Conservation (phyloP, 2,797 vertebrate genomes). For the Sebastes oblongus region DNA sequence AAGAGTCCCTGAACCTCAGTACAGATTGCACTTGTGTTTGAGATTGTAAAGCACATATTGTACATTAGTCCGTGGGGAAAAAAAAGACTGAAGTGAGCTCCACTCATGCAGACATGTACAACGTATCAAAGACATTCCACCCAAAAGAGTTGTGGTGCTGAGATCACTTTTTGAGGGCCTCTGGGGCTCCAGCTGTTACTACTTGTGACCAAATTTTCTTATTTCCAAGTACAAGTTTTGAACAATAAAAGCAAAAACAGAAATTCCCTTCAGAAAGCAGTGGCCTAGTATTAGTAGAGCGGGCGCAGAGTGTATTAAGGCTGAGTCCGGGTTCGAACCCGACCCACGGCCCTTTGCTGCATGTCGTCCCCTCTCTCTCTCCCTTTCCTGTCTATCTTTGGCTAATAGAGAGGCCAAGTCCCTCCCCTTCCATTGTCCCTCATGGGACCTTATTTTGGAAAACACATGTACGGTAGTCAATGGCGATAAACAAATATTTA, state of each 20-base stretch:
- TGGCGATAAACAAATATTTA: too few relatives aligned
- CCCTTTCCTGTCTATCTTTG: not conserved
- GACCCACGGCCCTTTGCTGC: not conserved
- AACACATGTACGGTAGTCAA: too few relatives aligned
- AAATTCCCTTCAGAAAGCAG: not conserved
- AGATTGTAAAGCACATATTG: slow-evolving; percentile 44
- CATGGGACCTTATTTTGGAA: too few relatives aligned
- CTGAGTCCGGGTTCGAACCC: not conserved
- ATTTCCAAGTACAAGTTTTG: slow-evolving; percentile 6
- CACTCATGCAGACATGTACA: slow-evolving; percentile 16
- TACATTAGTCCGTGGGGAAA: slow-evolving; percentile 7
- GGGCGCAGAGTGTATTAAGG: not conserved
- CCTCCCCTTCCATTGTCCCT: too few relatives aligned
- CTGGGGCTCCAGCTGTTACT: slow-evolving; percentile 1
- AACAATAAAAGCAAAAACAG: slow-evolving; percentile 8
- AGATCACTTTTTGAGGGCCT: not conserved
- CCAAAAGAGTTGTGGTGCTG: slow-evolving; percentile 36
- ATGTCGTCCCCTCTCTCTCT: not conserved
- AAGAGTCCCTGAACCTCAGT: slow-evolving; percentile 22
- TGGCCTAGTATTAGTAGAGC: not conserved
- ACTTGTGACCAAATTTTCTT: slow-evolving; percentile 32
- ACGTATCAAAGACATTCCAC: slow-evolving; percentile 42
- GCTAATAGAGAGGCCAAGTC: not conserved
- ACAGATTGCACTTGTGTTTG: slow-evolving; percentile 38
- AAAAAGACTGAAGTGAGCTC: slow-evolving; percentile 11